phyloP scores from a whole-genome alignment of 2,888 invertebrate species.

The Abrostola triplasia region DNA sequence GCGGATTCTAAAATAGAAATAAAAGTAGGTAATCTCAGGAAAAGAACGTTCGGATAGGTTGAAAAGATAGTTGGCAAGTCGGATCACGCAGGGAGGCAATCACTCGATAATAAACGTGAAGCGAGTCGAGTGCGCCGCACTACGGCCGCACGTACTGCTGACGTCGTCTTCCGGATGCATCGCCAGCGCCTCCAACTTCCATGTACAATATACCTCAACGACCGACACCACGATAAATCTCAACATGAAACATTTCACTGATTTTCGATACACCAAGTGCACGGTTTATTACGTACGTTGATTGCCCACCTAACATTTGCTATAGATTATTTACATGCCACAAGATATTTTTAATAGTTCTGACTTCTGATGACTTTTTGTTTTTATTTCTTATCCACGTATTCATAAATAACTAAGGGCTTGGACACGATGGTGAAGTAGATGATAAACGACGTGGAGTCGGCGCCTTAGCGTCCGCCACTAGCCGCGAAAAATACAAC shows the following conservation, averaged over 20 bases:
- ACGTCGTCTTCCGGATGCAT: conserved; percentile 73
- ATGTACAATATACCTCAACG: conserved; percentile 59
- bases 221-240: conserved; percentile 60
- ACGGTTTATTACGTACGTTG: neutral
- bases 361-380: conserved; percentile 15
- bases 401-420: conserved; percentile 79
- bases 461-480: conserved; percentile 84
- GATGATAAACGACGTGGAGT: conserved; percentile 83
- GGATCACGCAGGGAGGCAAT: conserved; percentile 85
- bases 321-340: neutral
- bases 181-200: conserved; percentile 63
- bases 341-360: neutral
- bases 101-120: conserved; percentile 86
- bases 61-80: conserved; percentile 81
- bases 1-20: conserved; percentile 72
- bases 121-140: conserved; percentile 75
- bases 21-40: conserved; percentile 75
- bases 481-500: conserved; percentile 86
- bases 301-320: neutral
- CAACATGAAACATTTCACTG: conserved; percentile 52
- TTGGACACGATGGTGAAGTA: conserved; percentile 74
- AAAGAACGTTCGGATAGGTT: conserved; percentile 73
- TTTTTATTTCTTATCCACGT: conserved; percentile 62
- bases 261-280: conserved; percentile 19
- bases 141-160: conserved; percentile 79